Evolutionary conservation across 23 tunicate species (phyloP).

Genomic region (Phallusia fumigata): DNA sequence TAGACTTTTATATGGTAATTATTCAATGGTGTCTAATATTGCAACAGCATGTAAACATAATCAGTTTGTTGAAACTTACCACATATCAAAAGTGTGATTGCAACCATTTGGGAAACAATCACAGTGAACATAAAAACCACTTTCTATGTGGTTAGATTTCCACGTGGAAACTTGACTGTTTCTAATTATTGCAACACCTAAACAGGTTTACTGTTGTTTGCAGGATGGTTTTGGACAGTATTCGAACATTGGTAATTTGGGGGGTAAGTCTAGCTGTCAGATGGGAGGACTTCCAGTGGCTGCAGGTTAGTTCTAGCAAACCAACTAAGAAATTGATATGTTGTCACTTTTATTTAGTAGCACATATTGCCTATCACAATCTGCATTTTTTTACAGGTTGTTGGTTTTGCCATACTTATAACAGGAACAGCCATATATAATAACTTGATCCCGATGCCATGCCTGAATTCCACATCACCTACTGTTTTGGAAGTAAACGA

Average conservation of each 20-base stretch:
- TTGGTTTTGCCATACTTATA: constrained; percentile 85
- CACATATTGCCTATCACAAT: background rate
- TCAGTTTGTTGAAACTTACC: too few relatives aligned
- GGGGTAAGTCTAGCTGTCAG: constrained; percentile 70
- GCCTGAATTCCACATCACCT: constrained; percentile 25
- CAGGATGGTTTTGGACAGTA: constrained; percentile 98
- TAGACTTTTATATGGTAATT: too few relatives aligned
- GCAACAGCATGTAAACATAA: too few relatives aligned
- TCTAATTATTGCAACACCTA: too few relatives aligned
- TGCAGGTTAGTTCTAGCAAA: too few relatives aligned
- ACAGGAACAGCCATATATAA: constrained; percentile 94
- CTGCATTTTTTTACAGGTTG: constrained; percentile 43
- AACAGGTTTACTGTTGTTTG: constrained; percentile 3
- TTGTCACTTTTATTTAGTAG: background rate
- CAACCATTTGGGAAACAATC: too few relatives aligned
- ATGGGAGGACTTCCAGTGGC: constrained; percentile 88
- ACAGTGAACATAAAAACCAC: too few relatives aligned
- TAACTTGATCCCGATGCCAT: constrained; percentile 71
- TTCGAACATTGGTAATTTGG: constrained; percentile 96
- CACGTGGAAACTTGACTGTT: too few relatives aligned
- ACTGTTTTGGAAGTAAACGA: background rate
- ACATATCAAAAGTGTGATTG: too few relatives aligned
- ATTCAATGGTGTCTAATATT: too few relatives aligned
- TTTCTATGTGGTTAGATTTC: too few relatives aligned
- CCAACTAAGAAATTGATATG: too few relatives aligned